Evolutionary conservation across 2,113 vertebrate genomes (phyloP).

Genomic region (Saiga tatarica): DNA sequence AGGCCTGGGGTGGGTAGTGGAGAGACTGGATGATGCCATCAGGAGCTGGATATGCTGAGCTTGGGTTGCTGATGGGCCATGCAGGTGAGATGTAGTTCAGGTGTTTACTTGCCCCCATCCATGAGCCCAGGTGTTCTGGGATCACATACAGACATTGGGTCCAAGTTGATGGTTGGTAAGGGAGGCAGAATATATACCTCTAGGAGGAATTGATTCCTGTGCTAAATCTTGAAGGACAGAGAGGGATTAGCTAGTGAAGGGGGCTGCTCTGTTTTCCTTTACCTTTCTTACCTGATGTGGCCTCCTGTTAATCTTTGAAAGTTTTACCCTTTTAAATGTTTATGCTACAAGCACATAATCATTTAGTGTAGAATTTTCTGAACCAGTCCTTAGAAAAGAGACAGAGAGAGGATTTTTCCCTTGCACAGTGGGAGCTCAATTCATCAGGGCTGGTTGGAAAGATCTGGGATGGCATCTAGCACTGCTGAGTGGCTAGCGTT

Average conservation of each 20-base stretch:
- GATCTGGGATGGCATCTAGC: neutral
- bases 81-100: neutral
- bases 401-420: neutral
- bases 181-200: neutral
- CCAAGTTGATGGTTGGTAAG: neutral
- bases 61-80: neutral
- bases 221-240: neutral
- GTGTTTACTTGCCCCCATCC: neutral
- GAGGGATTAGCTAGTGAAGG: neutral
- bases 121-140: neutral
- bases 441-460: neutral
- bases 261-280: neutral
- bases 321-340: neutral
- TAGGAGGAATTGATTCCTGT: neutral
- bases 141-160: neutral
- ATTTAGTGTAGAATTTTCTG: neutral
- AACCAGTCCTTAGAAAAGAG: neutral
- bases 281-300: neutral
- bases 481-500: neutral
- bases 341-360: neutral
- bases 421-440: neutral
- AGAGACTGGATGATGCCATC: neutral
- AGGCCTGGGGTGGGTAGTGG: neutral
- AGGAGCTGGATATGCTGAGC: neutral
- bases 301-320: constrained; percentile 13